phyloP scores from a whole-genome alignment of 2,113 vertebrate genomes.

The Alethe diademata region DNA sequence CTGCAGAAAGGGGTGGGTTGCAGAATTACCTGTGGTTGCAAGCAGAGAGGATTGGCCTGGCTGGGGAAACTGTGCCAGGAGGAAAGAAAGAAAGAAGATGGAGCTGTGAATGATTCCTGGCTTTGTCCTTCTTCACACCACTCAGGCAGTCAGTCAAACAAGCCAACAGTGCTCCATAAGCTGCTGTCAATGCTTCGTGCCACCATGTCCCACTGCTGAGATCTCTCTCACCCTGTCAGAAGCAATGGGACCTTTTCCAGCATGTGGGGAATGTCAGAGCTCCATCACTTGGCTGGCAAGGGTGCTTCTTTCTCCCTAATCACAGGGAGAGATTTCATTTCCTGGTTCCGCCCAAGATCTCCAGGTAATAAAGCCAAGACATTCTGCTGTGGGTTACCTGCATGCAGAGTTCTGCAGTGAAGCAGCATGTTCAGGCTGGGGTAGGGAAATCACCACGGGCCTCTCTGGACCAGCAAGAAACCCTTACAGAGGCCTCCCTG shows the following conservation, averaged over 20 bases:
- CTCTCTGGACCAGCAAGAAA: neutral
- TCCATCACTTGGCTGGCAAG: slow-evolving; percentile 12
- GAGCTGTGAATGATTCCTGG: neutral
- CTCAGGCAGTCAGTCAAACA: neutral
- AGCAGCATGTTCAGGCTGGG: neutral
- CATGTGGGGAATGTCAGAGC: neutral
- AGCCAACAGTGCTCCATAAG: neutral
- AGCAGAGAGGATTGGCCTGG: neutral
- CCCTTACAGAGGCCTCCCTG: neutral
- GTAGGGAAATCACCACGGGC: neutral
- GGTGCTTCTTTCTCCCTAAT: neutral
- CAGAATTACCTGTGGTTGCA: neutral
- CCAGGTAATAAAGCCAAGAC: neutral
- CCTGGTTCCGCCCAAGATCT: slow-evolving; percentile 56
- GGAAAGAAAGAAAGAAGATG: neutral
- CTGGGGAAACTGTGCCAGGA: neutral
- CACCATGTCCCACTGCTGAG: fast-evolving
- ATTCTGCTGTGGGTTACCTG: neutral
- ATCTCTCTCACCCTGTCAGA: neutral
- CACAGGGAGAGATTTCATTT: slow-evolving; percentile 12
- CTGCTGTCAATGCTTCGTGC: neutral
- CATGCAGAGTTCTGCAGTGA: neutral
- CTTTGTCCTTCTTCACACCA: neutral
- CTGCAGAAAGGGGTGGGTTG: neutral
- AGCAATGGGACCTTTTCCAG: neutral